phyloP scores from a whole-genome alignment of 2,797 vertebrate species.

The Acanthurus lineatus region DNA sequence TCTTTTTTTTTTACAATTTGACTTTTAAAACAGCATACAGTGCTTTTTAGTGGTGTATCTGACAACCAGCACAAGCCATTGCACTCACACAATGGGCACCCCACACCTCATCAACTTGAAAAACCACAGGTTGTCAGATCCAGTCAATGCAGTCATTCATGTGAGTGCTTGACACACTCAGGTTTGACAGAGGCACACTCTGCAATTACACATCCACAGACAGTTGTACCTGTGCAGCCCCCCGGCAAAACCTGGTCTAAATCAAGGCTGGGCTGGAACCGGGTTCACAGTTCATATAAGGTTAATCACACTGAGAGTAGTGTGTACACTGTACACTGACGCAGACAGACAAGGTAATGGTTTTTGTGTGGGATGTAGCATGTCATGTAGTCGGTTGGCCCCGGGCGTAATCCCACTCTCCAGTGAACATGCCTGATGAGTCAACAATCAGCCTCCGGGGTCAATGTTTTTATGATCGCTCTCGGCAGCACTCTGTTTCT shows the following conservation, averaged over 20 bases:
- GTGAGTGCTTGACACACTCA: conserved; percentile 3
- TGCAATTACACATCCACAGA: conserved; percentile 27
- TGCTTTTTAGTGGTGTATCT: background rate
- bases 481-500: conserved; percentile 46
- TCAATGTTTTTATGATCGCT: conserved; percentile 67
- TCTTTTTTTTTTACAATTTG: background rate
- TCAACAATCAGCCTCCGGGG: conserved; percentile 74
- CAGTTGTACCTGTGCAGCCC: background rate
- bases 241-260: background rate
- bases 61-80: conserved; percentile 19
- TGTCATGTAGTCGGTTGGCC: conserved; percentile 51
- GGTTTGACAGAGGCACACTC: conserved; percentile 26
- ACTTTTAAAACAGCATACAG: conserved; percentile 4
- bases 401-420: conserved; percentile 61
- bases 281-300: conserved; percentile 33
- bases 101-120: conserved; percentile 37
- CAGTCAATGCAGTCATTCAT: conserved; percentile 28
- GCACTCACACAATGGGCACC: conserved; percentile 15
- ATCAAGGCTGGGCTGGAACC: background rate
- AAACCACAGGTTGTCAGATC: conserved; percentile 44
- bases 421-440: conserved; percentile 69
- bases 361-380: conserved; percentile 51
- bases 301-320: conserved; percentile 30
- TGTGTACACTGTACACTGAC: conserved; percentile 28
- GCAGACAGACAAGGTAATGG: conserved; percentile 51